These are phyloP conservation scores for Chelmon rostratus DNA, from an alignment of 2,797 vertebrate genomes.

Conservation along the genomic window DNA sequence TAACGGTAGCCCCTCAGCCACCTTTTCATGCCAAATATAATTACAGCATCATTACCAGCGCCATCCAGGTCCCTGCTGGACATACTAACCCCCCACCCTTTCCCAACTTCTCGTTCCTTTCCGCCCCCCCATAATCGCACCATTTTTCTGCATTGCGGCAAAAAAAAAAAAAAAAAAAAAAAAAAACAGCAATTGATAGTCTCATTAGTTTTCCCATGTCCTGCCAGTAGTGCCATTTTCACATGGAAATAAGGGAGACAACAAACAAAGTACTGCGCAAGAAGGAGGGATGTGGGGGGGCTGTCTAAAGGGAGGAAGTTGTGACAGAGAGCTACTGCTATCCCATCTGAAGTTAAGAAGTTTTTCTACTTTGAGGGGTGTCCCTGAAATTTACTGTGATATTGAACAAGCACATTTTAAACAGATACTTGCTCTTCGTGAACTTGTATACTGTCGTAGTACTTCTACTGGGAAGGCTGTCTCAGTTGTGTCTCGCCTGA, in stretches of 20 bases:
- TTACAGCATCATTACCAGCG: conserved; percentile 79
- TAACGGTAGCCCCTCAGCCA: conserved; percentile 68
- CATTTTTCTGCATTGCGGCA: conserved; percentile 70
- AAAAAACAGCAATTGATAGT: conserved; percentile 58
- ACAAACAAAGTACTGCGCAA: conserved; percentile 66
- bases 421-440: not conserved
- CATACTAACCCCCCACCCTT: conserved; percentile 11
- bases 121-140: conserved; percentile 35
- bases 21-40: conserved; percentile 80
- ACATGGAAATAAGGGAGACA: conserved; percentile 51
- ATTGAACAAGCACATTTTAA: not conserved
- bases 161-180: not conserved
- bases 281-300: conserved; percentile 15
- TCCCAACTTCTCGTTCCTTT: conserved; percentile 10
- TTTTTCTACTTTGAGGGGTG: not conserved
- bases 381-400: not conserved
- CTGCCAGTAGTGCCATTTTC: conserved; percentile 60
- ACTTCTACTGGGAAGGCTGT: not conserved
- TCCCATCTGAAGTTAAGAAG: conserved; percentile 4
- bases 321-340: conserved; percentile 1
- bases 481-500: not conserved
- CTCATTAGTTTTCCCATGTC: conserved; percentile 70
- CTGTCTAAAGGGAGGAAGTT: not conserved
- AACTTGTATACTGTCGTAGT: not conserved
- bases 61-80: conserved; percentile 50